Base-by-base conservation (phyloP, 2,888 invertebrate genomes). In the Onthophagus sagittarius region DNA sequence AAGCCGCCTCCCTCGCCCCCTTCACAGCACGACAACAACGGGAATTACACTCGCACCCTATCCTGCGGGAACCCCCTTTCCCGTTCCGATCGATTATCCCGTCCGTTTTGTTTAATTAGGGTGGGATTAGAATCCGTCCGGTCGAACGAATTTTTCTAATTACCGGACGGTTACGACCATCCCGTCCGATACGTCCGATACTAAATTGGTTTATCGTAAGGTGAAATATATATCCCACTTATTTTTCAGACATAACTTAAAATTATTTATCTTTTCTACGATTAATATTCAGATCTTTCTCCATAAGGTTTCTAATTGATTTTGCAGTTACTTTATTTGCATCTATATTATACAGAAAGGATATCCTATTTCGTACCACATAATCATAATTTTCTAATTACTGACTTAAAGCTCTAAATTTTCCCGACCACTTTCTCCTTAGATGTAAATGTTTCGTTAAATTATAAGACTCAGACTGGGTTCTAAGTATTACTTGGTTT, bases 51-150 rank as follows among this genome's bases (percentile, higher is more conserved):
- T 6, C 67, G 39, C 32, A 67, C 67, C 67, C 67, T 32, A n/a
- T 67, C 23, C 31, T 15, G 67, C 67, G 31, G 67, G 67, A 67
- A 67, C 32, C 67, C 31, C 31, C 39, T 67, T 67, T 76, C 74
- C 73, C 73, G 63, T 31, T 31, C 31, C 80, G 81, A 83, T 83
- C 82, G 83, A 83, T 83, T 83, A 82, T 81, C 80, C 81, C 80
- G 81, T 81, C 81, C 79, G 79, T 79, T 73, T 71, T 75, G 75
- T 76, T 76, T 75, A 76, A 76, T 76, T 76, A 75, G 75, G 75
- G 72, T 33, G 71, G 73, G 74, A 75, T 75, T 75, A 75, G 73
- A 76, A 69, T 71, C 73, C 74, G 74, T 75, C 70, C 73, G 75
- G 70, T 72, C 73, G 72, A 71, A 65, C 72, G 69, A 64, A 72